Percentiles rank a stretch among this genome's conserved stretches.
phyloP scores from a whole-genome alignment of 1,140 invertebrate species.

The Teleopsis dalmanni region DNA sequence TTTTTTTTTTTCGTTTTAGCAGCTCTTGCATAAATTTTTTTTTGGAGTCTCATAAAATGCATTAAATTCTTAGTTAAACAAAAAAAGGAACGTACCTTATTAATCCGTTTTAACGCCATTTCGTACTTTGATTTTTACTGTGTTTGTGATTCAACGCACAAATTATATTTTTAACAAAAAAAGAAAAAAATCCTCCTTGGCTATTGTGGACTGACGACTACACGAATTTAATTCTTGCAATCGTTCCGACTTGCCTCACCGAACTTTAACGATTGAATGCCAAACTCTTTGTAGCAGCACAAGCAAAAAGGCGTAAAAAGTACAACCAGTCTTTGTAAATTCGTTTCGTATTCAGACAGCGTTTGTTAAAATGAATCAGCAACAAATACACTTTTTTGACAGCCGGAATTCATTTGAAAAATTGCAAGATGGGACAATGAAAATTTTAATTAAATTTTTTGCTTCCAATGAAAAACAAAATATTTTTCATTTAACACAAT shows the following conservation, averaged over 20 bases:
- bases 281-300: too few relatives aligned
- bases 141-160: constrained; percentile 8
- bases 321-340: too few relatives aligned
- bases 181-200: constrained; percentile 10
- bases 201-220: constrained; percentile 6
- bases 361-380: too few relatives aligned
- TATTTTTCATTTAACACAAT: too few relatives aligned
- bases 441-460: too few relatives aligned
- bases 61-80: constrained; percentile 40
- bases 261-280: constrained; percentile 4
- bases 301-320: too few relatives aligned
- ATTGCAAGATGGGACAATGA: too few relatives aligned
- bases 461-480: too few relatives aligned
- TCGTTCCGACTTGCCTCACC: constrained; percentile 6
- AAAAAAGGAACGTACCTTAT: too few relatives aligned
- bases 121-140: constrained; percentile 41
- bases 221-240: constrained; percentile 10
- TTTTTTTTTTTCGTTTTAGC: constrained; percentile 37
- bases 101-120: constrained; percentile 95
- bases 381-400: too few relatives aligned
- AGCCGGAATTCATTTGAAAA: too few relatives aligned
- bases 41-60: constrained; percentile 16
- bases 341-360: too few relatives aligned
- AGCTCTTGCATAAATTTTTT: constrained; percentile 45
- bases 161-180: constrained; percentile 9